Evolutionary conservation across 2,888 invertebrate species (phyloP).

Genomic region (Archips xylosteana): DNA sequence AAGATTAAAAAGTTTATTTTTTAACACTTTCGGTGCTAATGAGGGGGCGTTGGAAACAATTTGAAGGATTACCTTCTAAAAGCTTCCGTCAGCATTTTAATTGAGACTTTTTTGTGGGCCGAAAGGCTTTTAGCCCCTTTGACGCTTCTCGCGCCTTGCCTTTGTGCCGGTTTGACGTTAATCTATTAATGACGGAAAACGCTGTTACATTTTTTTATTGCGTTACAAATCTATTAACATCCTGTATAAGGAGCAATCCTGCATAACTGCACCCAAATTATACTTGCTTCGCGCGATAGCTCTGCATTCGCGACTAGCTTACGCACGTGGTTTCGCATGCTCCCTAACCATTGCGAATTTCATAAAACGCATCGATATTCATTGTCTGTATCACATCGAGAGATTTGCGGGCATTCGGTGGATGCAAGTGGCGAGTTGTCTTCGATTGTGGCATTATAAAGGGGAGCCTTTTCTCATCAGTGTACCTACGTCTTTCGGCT

Average conservation of each 20-base stretch:
- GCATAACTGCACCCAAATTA: neutral
- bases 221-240: constrained; percentile 37
- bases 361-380: too few species aligned
- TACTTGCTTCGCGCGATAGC: neutral
- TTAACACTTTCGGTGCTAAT: constrained; percentile 86
- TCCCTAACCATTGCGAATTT: too few species aligned
- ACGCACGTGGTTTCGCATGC: too few species aligned
- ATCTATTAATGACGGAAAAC: constrained; percentile 82
- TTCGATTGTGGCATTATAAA: too few species aligned
- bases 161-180: constrained; percentile 75
- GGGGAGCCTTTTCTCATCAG: too few species aligned
- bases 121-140: constrained; percentile 84
- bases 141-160: constrained; percentile 69
- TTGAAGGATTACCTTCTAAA: constrained; percentile 86
- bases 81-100: constrained; percentile 86
- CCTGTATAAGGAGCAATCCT: neutral
- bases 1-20: constrained; percentile 86
- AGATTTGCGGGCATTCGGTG: too few species aligned
- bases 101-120: constrained; percentile 84
- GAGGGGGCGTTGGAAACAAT: constrained; percentile 86
- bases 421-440: too few species aligned
- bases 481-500: too few species aligned
- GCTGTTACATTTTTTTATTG: constrained; percentile 54
- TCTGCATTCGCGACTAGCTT: neutral
- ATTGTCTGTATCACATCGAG: too few species aligned